Evolutionary conservation across 2,888 invertebrate species (phyloP).

Genomic region (Biston betularia): DNA sequence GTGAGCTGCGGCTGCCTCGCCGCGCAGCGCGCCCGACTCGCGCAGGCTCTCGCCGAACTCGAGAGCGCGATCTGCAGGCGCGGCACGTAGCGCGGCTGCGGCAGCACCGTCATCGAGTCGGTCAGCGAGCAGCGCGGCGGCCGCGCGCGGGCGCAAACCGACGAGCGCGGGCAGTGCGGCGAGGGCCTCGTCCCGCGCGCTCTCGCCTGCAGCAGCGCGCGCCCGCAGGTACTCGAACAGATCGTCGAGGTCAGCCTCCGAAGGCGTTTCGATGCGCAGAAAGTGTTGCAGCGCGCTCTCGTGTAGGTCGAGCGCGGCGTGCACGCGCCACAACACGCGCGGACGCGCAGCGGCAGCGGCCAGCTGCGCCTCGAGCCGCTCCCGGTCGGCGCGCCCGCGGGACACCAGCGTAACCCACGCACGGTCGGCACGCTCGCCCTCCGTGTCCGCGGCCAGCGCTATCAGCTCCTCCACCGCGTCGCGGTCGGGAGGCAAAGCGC

Average conservation of each 20-base stretch:
- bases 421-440: slow-evolving; percentile 70
- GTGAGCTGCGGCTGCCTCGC: slow-evolving; percentile 65
- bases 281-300: slow-evolving; percentile 62
- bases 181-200: slow-evolving; percentile 43
- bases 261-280: slow-evolving; percentile 66
- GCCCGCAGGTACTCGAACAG: slow-evolving; percentile 69
- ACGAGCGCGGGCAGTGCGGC: slow-evolving; percentile 59
- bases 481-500: slow-evolving; percentile 71
- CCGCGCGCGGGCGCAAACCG: slow-evolving; percentile 64
- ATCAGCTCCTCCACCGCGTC: slow-evolving; percentile 63
- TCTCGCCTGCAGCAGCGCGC: slow-evolving; percentile 52
- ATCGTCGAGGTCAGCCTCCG: slow-evolving; percentile 68
- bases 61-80: slow-evolving; percentile 55
- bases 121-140: slow-evolving; percentile 66
- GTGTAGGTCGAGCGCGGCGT: slow-evolving; percentile 56
- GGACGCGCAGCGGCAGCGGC: slow-evolving; percentile 54
- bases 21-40: slow-evolving; percentile 51
- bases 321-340: slow-evolving; percentile 67
- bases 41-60: slow-evolving; percentile 59
- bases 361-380: slow-evolving; percentile 49
- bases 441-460: slow-evolving; percentile 57
- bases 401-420: slow-evolving; percentile 66
- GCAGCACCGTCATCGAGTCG: slow-evolving; percentile 54
- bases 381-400: slow-evolving; percentile 55
- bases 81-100: slow-evolving; percentile 59